Percentiles rank a stretch among this genome's conserved stretches.
These are phyloP conservation scores for Eurois occulta DNA, from an alignment of 2,888 invertebrate genomes.

Conservation along the genomic window DNA sequence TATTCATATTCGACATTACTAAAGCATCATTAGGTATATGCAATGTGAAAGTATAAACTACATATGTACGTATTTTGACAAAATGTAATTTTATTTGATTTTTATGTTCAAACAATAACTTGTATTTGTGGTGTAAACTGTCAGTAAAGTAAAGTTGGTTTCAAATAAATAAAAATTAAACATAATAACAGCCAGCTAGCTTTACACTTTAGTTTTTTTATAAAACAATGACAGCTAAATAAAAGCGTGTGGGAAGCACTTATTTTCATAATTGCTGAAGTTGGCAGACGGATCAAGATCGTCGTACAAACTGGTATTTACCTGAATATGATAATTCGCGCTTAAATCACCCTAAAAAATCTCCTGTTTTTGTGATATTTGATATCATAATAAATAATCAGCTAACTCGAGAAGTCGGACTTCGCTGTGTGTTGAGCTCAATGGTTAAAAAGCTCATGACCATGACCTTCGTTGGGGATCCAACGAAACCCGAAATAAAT, in stretches of 20 bases:
- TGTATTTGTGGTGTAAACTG: too few relatives aligned
- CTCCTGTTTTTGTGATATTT: neutral
- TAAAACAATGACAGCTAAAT: neutral
- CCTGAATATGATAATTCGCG: neutral
- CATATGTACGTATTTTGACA: too few relatives aligned
- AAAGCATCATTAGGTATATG: neutral
- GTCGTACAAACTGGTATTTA: neutral
- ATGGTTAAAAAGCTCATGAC: neutral
- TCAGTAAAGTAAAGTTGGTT: too few relatives aligned
- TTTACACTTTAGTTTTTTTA: neutral
- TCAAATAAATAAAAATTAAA: too few relatives aligned
- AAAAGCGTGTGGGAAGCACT: neutral
- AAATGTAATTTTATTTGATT: too few relatives aligned
- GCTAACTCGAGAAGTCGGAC: neutral
- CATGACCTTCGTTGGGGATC: neutral
- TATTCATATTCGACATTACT: neutral
- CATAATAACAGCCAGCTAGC: too few relatives aligned
- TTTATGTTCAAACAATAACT: too few relatives aligned
- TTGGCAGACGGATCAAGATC: conserved; percentile 9
- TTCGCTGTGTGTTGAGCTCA: neutral
- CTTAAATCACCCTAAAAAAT: neutral
- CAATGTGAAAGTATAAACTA: too few relatives aligned
- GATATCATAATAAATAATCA: neutral
- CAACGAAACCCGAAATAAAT: neutral
- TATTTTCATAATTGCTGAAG: conserved; percentile 21